Evolutionary conservation across 2,888 invertebrate genomes (phyloP).

Genomic region (Nomada ferruginata): DNA sequence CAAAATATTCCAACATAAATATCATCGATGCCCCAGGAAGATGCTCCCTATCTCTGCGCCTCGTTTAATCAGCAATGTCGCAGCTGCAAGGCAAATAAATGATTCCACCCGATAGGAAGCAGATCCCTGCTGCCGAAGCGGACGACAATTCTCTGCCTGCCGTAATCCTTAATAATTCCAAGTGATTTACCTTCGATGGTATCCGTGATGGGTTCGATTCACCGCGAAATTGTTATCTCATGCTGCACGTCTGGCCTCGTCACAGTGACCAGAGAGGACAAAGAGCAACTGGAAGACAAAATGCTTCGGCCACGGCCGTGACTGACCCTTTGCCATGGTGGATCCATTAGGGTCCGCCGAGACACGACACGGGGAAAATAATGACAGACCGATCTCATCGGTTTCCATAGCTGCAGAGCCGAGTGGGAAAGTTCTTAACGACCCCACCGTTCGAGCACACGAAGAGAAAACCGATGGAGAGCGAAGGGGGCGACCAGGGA

Average conservation of each 20-base stretch:
- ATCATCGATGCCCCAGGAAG: too few relatives aligned
- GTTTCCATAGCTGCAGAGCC: conserved; percentile 60
- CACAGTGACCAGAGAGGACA: conserved; percentile 15
- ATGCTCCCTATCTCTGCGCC: too few relatives aligned
- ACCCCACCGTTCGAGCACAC: conserved; percentile 20
- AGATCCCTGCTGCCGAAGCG: background rate
- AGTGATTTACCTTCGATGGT: conserved; percentile 51
- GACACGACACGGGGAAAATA: conserved; percentile 58
- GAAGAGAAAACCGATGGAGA: background rate
- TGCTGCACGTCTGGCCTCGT: conserved; percentile 26
- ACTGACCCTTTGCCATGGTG: conserved; percentile 27
- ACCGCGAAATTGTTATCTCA: conserved; percentile 53
- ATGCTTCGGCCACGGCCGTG: conserved; percentile 25
- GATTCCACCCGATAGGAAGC: background rate
- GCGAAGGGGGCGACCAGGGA: background rate
- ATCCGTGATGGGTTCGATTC: conserved; percentile 30
- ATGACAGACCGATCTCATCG: conserved; percentile 66
- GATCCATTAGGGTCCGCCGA: conserved; percentile 58
- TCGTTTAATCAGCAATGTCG: conserved; percentile 4
- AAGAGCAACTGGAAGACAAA: conserved; percentile 47
- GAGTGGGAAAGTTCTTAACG: conserved; percentile 70
- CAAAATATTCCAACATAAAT: too few relatives aligned
- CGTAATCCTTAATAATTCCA: conserved; percentile 59
- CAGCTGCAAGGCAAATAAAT: background rate
- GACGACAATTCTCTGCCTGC: conserved; percentile 9